phyloP scores from a whole-genome alignment of 2,797 vertebrate species.

The Gadopsis marmoratus region DNA sequence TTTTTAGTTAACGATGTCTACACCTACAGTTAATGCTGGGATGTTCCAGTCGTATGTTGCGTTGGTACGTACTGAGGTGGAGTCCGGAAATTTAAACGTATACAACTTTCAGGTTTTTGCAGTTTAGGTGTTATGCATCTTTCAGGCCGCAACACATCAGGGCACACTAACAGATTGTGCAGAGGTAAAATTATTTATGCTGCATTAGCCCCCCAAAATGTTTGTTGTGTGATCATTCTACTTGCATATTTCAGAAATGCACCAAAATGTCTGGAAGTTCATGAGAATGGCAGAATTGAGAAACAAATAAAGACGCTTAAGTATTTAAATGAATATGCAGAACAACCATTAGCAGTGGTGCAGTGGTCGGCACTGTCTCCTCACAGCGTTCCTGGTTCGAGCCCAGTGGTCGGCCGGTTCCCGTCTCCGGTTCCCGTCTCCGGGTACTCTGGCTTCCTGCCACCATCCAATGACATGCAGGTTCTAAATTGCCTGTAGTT shows the following conservation, averaged over 20 bases:
- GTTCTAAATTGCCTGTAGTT: no score
- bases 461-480: no score
- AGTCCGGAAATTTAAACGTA: not conserved
- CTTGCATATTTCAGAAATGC: not conserved
- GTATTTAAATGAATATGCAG: not conserved
- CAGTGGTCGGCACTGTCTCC: no score
- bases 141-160: not conserved
- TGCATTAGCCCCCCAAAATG: not conserved
- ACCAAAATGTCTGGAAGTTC: no score
- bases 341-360: not conserved
- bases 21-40: not conserved
- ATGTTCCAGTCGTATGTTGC: not conserved
- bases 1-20: not conserved
- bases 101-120: not conserved
- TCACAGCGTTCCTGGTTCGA: no score
- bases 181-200: not conserved
- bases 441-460: no score
- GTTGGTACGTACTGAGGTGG: not conserved
- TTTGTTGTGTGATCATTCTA: not conserved
- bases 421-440: no score
- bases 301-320: not conserved
- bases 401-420: no score
- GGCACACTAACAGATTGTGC: not conserved
- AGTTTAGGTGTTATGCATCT: not conserved
- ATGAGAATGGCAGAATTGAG: not conserved